Conservation (phyloP, 2,113 vertebrate species). For the Dromiciops gliroides region DNA sequence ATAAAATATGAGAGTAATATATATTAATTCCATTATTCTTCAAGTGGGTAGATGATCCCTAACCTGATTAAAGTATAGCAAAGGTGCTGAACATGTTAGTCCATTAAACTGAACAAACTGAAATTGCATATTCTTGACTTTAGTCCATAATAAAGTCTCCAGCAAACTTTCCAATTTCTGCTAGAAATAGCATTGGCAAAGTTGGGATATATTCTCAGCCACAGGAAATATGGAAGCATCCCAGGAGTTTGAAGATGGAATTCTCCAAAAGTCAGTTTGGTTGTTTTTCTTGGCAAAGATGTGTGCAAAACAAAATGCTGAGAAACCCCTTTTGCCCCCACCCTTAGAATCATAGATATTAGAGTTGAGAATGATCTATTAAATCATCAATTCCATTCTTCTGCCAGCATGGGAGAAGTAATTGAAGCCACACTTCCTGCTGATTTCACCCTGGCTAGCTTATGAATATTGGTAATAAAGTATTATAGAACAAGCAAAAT, state of each 20-base stretch:
- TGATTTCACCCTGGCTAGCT: background rate
- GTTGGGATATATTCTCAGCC: background rate
- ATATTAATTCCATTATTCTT: background rate
- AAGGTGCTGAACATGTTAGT: background rate
- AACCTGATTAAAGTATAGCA: background rate
- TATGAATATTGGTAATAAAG: conserved; percentile 12
- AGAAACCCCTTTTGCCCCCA: background rate
- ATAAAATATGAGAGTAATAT: conserved; percentile 3
- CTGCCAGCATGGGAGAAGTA: conserved; percentile 3
- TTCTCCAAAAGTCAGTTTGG: background rate
- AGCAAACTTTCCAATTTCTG: conserved; percentile 19
- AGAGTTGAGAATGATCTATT: background rate
- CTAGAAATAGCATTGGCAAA: conserved; percentile 37
- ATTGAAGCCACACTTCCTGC: background rate
- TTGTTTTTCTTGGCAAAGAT: conserved; percentile 11
- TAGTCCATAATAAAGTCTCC: conserved; percentile 5
- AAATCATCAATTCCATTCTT: conserved; percentile 10
- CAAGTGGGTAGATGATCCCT: background rate
- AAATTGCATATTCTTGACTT: background rate
- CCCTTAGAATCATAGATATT: background rate
- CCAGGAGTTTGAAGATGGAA: background rate
- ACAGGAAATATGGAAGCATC: conserved; percentile 4
- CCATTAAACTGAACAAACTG: background rate
- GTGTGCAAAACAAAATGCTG: background rate
- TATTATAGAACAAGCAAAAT: background rate